These are phyloP conservation scores for Lepidurus packardi DNA, from an alignment of 1,140 invertebrate genomes.

Conservation along the genomic window DNA sequence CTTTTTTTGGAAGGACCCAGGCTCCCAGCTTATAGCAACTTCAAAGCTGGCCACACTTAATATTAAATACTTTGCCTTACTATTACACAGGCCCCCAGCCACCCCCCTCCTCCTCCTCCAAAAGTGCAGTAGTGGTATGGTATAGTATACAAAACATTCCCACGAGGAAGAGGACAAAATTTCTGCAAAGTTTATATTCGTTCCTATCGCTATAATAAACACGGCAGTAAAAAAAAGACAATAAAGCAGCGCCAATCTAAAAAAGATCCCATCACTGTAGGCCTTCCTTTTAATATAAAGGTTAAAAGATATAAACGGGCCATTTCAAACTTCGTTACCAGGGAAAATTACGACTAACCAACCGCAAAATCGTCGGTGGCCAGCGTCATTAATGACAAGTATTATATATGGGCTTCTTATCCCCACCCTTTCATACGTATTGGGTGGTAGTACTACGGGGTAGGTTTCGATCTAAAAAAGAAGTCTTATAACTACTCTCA, in stretches of 20 bases:
- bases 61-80: background rate
- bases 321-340: background rate
- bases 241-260: background rate
- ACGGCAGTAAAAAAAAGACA: background rate
- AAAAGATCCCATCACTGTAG: background rate
- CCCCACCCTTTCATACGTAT: background rate
- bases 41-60: conserved; percentile 3
- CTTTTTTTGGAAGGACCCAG: background rate
- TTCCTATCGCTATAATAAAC: conserved; percentile 3
- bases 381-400: conserved; percentile 1
- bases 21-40: background rate
- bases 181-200: background rate
- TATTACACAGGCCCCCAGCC: background rate
- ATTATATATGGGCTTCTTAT: background rate
- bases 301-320: background rate
- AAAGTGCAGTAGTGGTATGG: too few relatives aligned
- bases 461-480: background rate
- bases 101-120: background rate
- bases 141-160: too few relatives aligned
- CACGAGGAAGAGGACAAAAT: background rate
- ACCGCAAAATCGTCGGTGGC: conserved; percentile 2
- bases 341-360: background rate
- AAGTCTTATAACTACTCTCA: background rate
- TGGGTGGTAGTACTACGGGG: conserved; percentile 6
- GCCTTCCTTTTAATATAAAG: background rate